These are phyloP conservation scores for Polymixis lichenea DNA, from an alignment of 2,888 invertebrate species.

Conservation along the genomic window DNA sequence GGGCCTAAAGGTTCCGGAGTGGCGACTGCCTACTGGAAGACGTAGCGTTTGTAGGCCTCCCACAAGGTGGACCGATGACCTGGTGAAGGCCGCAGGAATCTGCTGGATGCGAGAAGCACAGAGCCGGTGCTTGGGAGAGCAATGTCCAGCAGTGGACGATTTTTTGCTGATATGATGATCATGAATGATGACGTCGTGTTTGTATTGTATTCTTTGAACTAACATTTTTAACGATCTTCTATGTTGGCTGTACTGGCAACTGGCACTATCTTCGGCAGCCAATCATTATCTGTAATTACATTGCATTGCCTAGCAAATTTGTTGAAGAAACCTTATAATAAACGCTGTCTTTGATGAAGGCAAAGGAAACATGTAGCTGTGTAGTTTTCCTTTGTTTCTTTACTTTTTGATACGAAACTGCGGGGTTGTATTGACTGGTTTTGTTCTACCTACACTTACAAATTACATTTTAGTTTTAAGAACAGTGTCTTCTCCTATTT, in stretches of 20 bases:
- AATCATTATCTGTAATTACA: slow-evolving; percentile 69
- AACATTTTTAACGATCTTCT: slow-evolving; percentile 2
- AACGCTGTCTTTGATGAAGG: slow-evolving; percentile 15
- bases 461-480: not conserved
- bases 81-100: too few species aligned
- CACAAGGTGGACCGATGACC: too few species aligned
- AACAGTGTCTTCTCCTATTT: not conserved
- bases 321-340: slow-evolving; percentile 18
- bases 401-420: not conserved
- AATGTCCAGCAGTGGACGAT: too few species aligned
- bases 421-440: not conserved
- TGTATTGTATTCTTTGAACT: not conserved
- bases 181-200: too few species aligned
- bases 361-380: slow-evolving; percentile 7
- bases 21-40: too few species aligned
- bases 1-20: too few species aligned
- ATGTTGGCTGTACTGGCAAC: slow-evolving; percentile 19
- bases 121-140: too few species aligned
- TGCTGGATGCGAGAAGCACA: too few species aligned
- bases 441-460: not conserved
- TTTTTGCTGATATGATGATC: too few species aligned
- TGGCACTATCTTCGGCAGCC: slow-evolving; percentile 11
- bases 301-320: slow-evolving; percentile 63
- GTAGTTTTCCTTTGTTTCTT: not conserved
- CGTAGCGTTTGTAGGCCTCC: too few species aligned